phyloP scores from a whole-genome alignment of 1,140 invertebrate species.

The Leucophenga varia region DNA sequence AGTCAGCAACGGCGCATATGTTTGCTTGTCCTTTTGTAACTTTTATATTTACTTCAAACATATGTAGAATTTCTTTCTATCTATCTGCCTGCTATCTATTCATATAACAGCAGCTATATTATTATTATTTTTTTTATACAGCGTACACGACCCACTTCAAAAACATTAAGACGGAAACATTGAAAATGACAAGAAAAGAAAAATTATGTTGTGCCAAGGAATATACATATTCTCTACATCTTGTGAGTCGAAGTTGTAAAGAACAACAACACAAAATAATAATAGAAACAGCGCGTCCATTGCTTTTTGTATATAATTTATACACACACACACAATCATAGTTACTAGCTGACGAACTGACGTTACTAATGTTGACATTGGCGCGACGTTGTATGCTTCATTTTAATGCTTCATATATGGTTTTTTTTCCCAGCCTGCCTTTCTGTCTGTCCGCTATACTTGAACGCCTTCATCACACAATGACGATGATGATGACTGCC shows the following conservation, averaged over 20 bases:
- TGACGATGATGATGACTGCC: no score
- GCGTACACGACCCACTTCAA: conserved; percentile 7
- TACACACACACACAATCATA: not conserved
- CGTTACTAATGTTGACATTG: conserved; percentile 6
- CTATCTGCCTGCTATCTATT: not conserved
- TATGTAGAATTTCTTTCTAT: not conserved
- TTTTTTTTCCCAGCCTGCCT: not conserved
- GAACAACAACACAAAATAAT: not conserved
- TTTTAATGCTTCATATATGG: not conserved
- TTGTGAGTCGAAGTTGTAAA: no score
- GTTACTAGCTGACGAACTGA: no score
- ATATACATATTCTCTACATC: no score
- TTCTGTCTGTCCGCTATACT: no score
- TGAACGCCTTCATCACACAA: no score
- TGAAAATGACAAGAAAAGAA: conserved; percentile 1
- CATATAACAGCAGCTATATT: no score
- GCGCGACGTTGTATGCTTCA: not conserved
- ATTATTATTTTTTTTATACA: conserved; percentile 38
- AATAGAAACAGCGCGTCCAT: no score
- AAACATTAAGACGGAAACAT: not conserved
- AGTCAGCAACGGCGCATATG: conserved; percentile 43
- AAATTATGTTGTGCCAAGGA: not conserved
- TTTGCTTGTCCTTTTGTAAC: conserved; percentile 18
- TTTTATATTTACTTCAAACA: not conserved
- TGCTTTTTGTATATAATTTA: no score